Evolutionary conservation across 2,113 vertebrate genomes (phyloP).

Genomic region (Phylloscopus trochilus): DNA sequence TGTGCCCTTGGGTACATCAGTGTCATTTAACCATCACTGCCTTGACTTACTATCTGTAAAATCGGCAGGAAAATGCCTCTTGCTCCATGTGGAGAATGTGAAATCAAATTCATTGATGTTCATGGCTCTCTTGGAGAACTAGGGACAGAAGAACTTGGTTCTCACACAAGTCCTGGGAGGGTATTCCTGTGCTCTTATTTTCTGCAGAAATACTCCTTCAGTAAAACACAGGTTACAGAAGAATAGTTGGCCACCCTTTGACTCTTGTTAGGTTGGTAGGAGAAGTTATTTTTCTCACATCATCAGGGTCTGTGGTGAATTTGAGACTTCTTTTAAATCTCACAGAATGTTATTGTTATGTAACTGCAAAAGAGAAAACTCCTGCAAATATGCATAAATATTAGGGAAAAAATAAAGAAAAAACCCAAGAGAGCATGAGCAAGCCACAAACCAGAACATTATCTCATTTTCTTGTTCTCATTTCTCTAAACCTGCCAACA

Average conservation of each 20-base stretch:
- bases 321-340: not conserved
- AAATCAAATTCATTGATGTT: not conserved
- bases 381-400: not conserved
- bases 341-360: not conserved
- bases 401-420: not conserved
- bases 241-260: not conserved
- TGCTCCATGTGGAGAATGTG: not conserved
- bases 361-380: not conserved
- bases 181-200: not conserved
- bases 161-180: not conserved
- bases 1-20: not conserved
- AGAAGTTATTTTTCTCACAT: not conserved
- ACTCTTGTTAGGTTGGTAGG: not conserved
- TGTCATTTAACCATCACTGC: not conserved
- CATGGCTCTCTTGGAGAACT: not conserved
- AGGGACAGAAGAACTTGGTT: not conserved
- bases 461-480: conserved; percentile 4
- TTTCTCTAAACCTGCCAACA: conserved; percentile 45
- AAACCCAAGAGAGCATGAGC: not conserved
- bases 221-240: not conserved
- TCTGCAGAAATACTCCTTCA: not conserved
- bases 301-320: not conserved
- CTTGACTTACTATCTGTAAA: not conserved
- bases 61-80: not conserved
- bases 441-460: not conserved